These are phyloP conservation scores for Odontophorus gujanensis DNA, from an alignment of 2,113 vertebrate species.

Conservation along the genomic window DNA sequence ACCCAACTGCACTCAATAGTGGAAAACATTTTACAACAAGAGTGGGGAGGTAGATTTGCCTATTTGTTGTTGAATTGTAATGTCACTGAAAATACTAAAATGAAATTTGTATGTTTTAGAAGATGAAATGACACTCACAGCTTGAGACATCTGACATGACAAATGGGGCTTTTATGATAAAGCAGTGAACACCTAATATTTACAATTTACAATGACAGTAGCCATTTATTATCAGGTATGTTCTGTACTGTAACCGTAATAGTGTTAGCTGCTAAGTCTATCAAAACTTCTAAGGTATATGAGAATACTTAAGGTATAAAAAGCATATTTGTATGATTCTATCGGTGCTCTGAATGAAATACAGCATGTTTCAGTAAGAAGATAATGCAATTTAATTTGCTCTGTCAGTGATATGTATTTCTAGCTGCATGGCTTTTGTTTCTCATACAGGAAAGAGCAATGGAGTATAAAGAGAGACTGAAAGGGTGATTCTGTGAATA, in stretches of 20 bases:
- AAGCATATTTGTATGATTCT: background rate
- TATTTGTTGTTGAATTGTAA: background rate
- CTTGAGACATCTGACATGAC: constrained; percentile 64
- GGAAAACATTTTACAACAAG: background rate
- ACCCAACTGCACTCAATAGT: background rate
- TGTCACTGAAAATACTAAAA: constrained; percentile 2
- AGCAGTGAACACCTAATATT: constrained; percentile 37
- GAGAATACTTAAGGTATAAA: background rate
- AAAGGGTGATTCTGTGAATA: background rate
- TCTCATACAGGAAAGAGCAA: background rate
- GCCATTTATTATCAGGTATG: background rate
- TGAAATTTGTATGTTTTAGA: background rate
- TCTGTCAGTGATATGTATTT: background rate
- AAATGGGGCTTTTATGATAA: constrained; percentile 71
- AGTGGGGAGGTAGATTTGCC: background rate
- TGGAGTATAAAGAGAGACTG: background rate
- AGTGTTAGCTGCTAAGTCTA: background rate
- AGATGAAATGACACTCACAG: constrained; percentile 14
- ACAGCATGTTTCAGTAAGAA: background rate
- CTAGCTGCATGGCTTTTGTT: background rate
- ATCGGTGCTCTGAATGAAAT: background rate
- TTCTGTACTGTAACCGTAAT: background rate
- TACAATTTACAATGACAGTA: background rate
- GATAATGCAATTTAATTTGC: background rate
- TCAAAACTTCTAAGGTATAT: background rate